Evolutionary conservation across 2,797 vertebrate species (phyloP).

Genomic region (Enteromius thamalakanensis): DNA sequence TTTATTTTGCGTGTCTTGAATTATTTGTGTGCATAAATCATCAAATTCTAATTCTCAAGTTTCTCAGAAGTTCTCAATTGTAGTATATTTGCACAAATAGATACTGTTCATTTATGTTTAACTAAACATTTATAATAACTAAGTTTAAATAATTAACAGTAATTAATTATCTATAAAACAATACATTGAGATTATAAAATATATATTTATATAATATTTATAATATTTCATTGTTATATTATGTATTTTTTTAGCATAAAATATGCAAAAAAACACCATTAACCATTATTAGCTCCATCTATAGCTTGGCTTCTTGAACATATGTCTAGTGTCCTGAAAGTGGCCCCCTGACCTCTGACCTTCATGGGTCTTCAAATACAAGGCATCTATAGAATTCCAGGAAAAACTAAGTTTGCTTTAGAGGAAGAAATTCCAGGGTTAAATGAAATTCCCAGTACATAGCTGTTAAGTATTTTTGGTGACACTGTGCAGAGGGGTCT

Average conservation of each 20-base stretch:
- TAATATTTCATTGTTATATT: not conserved
- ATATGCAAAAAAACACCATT: not conserved
- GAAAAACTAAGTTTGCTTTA: not conserved
- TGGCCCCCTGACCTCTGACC: slow-evolving; percentile 43
- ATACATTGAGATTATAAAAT: not conserved
- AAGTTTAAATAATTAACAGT: not conserved
- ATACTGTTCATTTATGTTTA: not conserved
- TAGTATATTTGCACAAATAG: not conserved
- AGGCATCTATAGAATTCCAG: slow-evolving; percentile 49
- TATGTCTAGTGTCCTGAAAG: slow-evolving; percentile 2
- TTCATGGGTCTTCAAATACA: slow-evolving; percentile 14
- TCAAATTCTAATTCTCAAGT: not conserved
- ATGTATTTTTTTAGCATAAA: not conserved
- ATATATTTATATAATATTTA: not conserved
- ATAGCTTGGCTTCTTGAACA: slow-evolving; percentile 24
- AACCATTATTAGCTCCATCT: not conserved
- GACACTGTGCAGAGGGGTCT: not conserved
- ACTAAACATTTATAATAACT: too few species aligned
- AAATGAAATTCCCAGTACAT: slow-evolving; percentile 37
- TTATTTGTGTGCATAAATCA: not conserved
- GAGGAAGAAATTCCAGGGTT: slow-evolving; percentile 7
- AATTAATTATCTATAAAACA: not conserved
- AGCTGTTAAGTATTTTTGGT: slow-evolving; percentile 37
- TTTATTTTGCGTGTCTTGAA: not conserved
- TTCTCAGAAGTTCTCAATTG: not conserved